These are phyloP conservation scores for Brachionus sp. DNA, from an alignment of 1,140 invertebrate species.

Conservation along the genomic window DNA sequence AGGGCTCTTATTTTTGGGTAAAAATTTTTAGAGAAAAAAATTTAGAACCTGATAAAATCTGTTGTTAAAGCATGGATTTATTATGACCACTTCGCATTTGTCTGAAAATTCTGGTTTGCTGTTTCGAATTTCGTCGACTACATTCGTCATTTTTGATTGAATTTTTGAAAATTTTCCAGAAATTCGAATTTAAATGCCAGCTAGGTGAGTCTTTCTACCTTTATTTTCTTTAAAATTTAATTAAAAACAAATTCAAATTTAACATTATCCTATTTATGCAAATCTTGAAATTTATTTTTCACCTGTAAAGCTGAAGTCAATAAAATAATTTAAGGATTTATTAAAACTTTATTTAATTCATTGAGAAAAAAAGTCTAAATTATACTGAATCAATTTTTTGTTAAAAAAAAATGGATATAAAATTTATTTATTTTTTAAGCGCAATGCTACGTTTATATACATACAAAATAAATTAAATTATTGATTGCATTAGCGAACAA, in stretches of 20 bases:
- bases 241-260: neutral
- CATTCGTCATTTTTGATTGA: neutral
- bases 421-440: neutral
- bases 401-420: neutral
- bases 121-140: slow-evolving; percentile 27
- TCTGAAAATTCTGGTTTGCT: neutral
- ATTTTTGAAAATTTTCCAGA: neutral
- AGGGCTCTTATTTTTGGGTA: too few species aligned
- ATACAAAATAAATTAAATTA: slow-evolving; percentile 10
- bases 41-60: slow-evolving; percentile 25
- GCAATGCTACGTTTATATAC: neutral
- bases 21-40: neutral
- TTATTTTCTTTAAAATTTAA: neutral
- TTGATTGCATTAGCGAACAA: slow-evolving; percentile 1
- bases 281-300: neutral
- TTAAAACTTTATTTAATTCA: neutral
- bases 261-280: neutral
- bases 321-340: neutral
- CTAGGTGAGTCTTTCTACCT: neutral
- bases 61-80: slow-evolving; percentile 36
- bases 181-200: neutral
- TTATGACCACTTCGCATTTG: slow-evolving; percentile 18
- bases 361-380: neutral
- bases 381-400: neutral
- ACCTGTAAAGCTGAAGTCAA: neutral